Percentiles rank a stretch among this genome's conserved stretches.
Evolutionary conservation across 2,797 vertebrate genomes (phyloP).

Genomic region (Acipenser transmontanus): DNA sequence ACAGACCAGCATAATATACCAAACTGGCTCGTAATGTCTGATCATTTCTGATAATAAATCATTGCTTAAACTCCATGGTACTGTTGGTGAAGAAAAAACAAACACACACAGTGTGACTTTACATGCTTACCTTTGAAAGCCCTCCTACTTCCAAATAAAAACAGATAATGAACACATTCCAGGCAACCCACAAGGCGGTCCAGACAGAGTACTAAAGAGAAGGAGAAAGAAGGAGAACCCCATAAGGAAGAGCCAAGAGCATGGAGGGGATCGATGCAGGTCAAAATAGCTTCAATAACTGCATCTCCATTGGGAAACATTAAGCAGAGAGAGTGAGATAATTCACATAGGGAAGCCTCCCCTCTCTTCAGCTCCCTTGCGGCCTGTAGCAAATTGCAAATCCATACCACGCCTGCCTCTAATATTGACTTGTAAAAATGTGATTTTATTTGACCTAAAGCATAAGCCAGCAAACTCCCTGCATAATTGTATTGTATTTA

Average conservation of each 20-base stretch:
- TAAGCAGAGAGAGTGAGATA: slow-evolving; percentile 4
- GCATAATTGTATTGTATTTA: too few relatives aligned
- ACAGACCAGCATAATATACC: too few relatives aligned
- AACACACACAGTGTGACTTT: too few relatives aligned
- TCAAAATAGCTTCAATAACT: slow-evolving; percentile 31
- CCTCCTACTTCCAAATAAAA: slow-evolving; percentile 78
- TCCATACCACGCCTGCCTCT: slow-evolving; percentile 32
- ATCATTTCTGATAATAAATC: too few relatives aligned
- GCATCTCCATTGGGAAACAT: slow-evolving; percentile 37
- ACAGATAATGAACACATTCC: slow-evolving; percentile 79
- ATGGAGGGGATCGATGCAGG: slow-evolving; percentile 21
- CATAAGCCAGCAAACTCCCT: too few relatives aligned
- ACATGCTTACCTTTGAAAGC: slow-evolving; percentile 69
- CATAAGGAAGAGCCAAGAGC: slow-evolving; percentile 35
- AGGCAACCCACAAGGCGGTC: slow-evolving; percentile 76
- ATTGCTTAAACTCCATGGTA: too few relatives aligned
- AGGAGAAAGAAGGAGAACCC: slow-evolving; percentile 12
- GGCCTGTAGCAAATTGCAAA: slow-evolving; percentile 45
- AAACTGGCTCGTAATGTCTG: too few relatives aligned
- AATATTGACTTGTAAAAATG: slow-evolving; percentile 34
- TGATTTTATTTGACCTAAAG: slow-evolving; percentile 22
- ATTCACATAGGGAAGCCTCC: slow-evolving; percentile 24
- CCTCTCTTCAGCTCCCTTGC: slow-evolving; percentile 20
- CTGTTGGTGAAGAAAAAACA: too few relatives aligned
- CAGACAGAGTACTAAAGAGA: slow-evolving; percentile 64